These are phyloP conservation scores for Pararge aegeria DNA, from an alignment of 1,140 invertebrate species.

Conservation along the genomic window DNA sequence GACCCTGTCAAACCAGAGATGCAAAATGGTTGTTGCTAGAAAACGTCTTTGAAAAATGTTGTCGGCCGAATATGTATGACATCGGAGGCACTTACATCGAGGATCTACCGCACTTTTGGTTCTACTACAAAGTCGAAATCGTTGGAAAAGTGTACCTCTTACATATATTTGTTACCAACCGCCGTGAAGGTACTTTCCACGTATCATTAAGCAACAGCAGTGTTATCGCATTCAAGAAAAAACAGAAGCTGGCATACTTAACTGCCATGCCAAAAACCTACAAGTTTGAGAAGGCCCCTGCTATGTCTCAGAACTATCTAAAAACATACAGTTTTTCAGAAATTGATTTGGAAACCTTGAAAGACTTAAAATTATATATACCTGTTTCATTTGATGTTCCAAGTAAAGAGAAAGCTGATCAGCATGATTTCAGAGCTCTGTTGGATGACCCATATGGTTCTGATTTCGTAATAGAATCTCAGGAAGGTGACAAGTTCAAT, in stretches of 20 bases:
- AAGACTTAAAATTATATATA: slow-evolving; percentile 54
- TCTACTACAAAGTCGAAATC: slow-evolving; percentile 53
- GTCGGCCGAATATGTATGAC: slow-evolving; percentile 62
- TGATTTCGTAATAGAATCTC: slow-evolving; percentile 65
- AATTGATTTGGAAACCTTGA: slow-evolving; percentile 55
- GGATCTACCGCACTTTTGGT: slow-evolving; percentile 56
- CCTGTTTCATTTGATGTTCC: slow-evolving; percentile 37
- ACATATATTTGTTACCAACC: slow-evolving; percentile 55
- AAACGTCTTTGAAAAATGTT: slow-evolving; percentile 58
- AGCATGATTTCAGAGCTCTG: slow-evolving; percentile 47
- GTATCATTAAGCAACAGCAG: slow-evolving; percentile 42
- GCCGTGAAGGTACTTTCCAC: slow-evolving; percentile 37
- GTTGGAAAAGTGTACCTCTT: slow-evolving; percentile 51
- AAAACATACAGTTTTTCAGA: slow-evolving; percentile 57
- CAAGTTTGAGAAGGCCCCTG: slow-evolving; percentile 38
- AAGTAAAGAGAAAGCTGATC: background rate
- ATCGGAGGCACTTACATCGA: slow-evolving; percentile 62
- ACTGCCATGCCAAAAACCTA: slow-evolving; percentile 34
- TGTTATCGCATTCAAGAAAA: slow-evolving; percentile 46
- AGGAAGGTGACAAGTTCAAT: slow-evolving; percentile 56
- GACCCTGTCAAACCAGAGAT: slow-evolving; percentile 46
- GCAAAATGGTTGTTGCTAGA: slow-evolving; percentile 58
- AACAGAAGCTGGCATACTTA: slow-evolving; percentile 41
- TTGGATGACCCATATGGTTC: slow-evolving; percentile 54
- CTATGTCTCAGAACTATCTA: slow-evolving; percentile 45